Evolutionary conservation across 2,888 invertebrate species (phyloP).

Genomic region (Gymnoscelis rufifasciata): DNA sequence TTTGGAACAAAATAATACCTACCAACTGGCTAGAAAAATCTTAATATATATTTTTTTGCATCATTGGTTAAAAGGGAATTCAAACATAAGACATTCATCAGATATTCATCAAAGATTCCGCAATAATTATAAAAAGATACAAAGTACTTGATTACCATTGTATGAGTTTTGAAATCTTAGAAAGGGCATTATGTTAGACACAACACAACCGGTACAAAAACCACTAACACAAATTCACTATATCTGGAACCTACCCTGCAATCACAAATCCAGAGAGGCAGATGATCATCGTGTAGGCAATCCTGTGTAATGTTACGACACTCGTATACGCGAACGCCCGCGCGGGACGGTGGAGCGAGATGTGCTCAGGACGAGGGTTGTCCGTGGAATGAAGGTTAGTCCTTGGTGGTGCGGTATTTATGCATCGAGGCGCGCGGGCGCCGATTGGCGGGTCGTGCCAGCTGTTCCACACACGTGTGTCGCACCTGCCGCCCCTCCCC

Average conservation of each 20-base stretch:
- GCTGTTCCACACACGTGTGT: slow-evolving; percentile 19
- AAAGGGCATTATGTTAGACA: too few species aligned
- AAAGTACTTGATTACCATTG: too few species aligned
- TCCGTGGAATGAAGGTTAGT: slow-evolving; percentile 10
- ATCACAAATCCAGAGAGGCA: slow-evolving; percentile 76
- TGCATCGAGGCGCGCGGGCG: slow-evolving; percentile 13
- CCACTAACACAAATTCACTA: too few species aligned
- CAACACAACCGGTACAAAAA: too few species aligned
- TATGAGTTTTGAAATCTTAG: too few species aligned
- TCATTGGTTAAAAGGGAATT: too few species aligned
- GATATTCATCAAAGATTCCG: too few species aligned
- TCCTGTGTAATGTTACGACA: slow-evolving; percentile 4
- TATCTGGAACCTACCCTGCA: slow-evolving; percentile 72
- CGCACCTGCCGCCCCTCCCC: background rate
- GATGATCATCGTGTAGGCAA: slow-evolving; percentile 67
- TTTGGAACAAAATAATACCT: too few species aligned
- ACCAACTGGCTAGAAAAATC: too few species aligned
- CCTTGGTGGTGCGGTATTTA: slow-evolving; percentile 14
- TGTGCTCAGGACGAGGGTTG: slow-evolving; percentile 6
- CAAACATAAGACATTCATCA: too few species aligned
- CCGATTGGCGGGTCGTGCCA: slow-evolving; percentile 26
- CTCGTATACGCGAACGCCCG: background rate
- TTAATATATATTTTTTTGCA: too few species aligned
- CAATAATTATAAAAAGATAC: too few species aligned
- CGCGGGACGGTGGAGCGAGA: slow-evolving; percentile 1